Conservation (phyloP, 2,113 vertebrate species). For the Xiphorhynchus elegans region DNA sequence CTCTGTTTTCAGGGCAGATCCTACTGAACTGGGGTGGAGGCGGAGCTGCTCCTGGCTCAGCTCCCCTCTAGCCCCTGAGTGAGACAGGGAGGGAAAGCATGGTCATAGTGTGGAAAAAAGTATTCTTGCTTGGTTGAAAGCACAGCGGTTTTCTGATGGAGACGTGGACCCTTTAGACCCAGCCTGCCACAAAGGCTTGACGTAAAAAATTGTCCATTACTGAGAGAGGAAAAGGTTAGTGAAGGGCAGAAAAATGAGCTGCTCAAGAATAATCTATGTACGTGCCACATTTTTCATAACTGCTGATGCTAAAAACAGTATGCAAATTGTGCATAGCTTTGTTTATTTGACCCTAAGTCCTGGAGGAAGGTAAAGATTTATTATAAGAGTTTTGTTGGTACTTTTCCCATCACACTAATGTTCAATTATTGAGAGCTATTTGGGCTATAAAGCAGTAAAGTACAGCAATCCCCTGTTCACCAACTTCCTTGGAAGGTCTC, state of each 20-base stretch:
- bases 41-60: neutral
- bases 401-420: constrained; percentile 5
- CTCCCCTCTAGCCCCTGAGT: neutral
- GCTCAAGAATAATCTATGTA: neutral
- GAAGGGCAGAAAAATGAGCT: constrained; percentile 12
- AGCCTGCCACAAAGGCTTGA: neutral
- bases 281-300: neutral
- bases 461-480: neutral
- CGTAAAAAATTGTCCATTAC: neutral
- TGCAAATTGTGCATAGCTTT: neutral
- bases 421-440: constrained; percentile 30
- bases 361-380: neutral
- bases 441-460: constrained; percentile 2
- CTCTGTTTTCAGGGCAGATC: neutral
- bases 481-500: neutral
- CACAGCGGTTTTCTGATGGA: neutral
- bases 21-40: neutral
- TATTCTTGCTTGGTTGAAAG: neutral
- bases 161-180: neutral
- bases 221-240: neutral
- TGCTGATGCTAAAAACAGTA: constrained; percentile 41
- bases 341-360: constrained; percentile 25
- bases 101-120: neutral
- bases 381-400: constrained; percentile 32
- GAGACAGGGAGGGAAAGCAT: neutral